Percentiles rank a stretch among this genome's conserved stretches.
These are phyloP conservation scores for Neomorphus geoffroyi DNA, from an alignment of 2,797 vertebrate genomes.

Conservation along the genomic window DNA sequence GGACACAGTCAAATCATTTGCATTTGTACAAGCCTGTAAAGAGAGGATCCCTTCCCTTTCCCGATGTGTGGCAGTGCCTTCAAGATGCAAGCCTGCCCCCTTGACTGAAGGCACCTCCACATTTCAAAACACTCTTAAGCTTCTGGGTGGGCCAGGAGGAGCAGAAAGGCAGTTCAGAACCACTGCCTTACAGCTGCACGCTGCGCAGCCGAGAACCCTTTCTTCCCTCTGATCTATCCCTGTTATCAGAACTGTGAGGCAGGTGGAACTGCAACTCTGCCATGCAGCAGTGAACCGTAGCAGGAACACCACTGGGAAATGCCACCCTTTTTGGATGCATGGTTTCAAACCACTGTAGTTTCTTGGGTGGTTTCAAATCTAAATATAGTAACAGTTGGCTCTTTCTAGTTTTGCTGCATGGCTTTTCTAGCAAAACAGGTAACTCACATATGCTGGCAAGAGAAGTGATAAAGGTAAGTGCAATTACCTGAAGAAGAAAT, in stretches of 20 bases:
- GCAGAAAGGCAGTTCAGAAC: neutral
- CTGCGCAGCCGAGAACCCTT: neutral
- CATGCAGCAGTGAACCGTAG: neutral
- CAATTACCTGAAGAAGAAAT: neutral
- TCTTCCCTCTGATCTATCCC: neutral
- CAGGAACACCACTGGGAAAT: neutral
- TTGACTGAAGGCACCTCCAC: neutral
- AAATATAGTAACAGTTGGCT: neutral
- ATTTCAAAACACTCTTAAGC: neutral
- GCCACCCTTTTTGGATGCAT: neutral
- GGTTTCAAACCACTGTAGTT: neutral
- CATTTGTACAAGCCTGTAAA: neutral
- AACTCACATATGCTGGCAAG: neutral
- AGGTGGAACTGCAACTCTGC: neutral
- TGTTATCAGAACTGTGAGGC: fast-evolving
- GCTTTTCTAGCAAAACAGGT: neutral
- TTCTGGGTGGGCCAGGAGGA: neutral
- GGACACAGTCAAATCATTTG: neutral
- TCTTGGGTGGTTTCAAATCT: neutral
- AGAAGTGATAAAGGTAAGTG: neutral
- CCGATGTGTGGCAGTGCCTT: neutral
- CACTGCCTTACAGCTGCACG: neutral
- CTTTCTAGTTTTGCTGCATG: neutral
- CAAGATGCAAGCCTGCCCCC: neutral
- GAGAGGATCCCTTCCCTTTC: neutral